Evolutionary conservation across 2,113 vertebrate genomes (phyloP).

Genomic region (Myrmecophaga tridactyla): DNA sequence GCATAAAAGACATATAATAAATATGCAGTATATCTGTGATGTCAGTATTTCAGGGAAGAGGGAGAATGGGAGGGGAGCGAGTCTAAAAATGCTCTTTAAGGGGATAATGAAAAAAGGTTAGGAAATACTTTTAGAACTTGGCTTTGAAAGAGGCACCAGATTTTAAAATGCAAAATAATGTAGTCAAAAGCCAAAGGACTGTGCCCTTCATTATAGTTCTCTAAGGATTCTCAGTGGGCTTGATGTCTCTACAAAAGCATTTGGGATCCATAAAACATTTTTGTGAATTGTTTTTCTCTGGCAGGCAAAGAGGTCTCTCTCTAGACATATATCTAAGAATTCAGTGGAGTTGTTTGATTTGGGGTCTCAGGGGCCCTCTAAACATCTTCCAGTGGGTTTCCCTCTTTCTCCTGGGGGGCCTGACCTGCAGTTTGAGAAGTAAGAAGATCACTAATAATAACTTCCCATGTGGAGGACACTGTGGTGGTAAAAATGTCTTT

Average conservation of each 20-base stretch:
- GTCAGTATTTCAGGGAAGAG: background rate
- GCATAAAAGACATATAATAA: background rate
- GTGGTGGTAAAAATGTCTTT: background rate
- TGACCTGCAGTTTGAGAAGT: background rate
- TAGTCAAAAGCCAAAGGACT: background rate
- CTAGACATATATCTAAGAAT: background rate
- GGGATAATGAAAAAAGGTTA: background rate
- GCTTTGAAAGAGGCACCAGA: background rate
- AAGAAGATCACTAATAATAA: background rate
- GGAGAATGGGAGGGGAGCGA: background rate
- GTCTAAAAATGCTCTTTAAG: background rate
- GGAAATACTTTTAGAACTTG: background rate
- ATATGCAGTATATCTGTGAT: background rate
- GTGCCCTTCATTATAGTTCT: background rate
- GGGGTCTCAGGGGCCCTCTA: background rate
- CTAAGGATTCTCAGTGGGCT: background rate
- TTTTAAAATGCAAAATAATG: background rate
- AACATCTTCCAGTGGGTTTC: background rate
- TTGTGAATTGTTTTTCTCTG: conserved; percentile 29
- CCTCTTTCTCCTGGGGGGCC: background rate
- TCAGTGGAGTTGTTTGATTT: background rate
- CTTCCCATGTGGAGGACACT: background rate
- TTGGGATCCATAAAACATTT: background rate
- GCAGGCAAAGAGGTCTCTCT: background rate
- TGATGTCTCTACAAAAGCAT: background rate